Base-by-base conservation (phyloP, 2,888 invertebrate species). In the Callyntrura guangdongensis region DNA sequence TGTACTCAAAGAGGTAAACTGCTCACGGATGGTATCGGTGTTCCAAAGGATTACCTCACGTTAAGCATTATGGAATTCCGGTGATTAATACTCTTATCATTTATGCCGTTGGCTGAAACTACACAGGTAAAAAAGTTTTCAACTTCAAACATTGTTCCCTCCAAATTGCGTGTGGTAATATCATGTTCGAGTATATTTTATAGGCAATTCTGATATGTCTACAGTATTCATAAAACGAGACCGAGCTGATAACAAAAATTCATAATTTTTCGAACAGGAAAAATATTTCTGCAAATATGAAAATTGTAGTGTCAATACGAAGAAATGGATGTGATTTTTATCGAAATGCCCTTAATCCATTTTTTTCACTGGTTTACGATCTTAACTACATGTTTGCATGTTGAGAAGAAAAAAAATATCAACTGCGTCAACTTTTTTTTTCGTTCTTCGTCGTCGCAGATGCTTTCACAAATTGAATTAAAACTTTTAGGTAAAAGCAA, bases 381-480 rank as follows among this genome's bases (percentile, higher is more conserved):
- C 72, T 69, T 90, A 90, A 90, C 85, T 90, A 81, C 85, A 64
- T 12, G 90, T 90, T 90, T 86, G 90, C 90, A 90, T 90, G 90
- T 72, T 5, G 56, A 61, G 53, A 25, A 27, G n/a, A 77, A 69
- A 45, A n/a, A 5, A 53, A 53, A 17, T 49, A 0, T 56, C 22
- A 22, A 79, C 59, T n/a, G 12, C 49, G 9, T 72, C 20, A 72
- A 20, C 27, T 1, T 83, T 61, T 22, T 81, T 47, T 22, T 6
- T 9, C 25, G 20, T 82, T 74, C 67, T 87, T 89, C 59, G 22
- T 47, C 25, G 27, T 47, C 47, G 8, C 45, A 56, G 84, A 25
- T 84, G 89, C 85, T 89, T 67, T 69, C n/a, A 22, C 53, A 89
- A 89, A 89, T 89, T 89, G 89, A 89, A 89, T 89, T 89, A 89